A percentile compares a stretch with the other conserved stretches of the same genome.
These are phyloP conservation scores for Melanotaenia maccullochi DNA, from an alignment of 2,797 vertebrate genomes.

Conservation along the genomic window DNA sequence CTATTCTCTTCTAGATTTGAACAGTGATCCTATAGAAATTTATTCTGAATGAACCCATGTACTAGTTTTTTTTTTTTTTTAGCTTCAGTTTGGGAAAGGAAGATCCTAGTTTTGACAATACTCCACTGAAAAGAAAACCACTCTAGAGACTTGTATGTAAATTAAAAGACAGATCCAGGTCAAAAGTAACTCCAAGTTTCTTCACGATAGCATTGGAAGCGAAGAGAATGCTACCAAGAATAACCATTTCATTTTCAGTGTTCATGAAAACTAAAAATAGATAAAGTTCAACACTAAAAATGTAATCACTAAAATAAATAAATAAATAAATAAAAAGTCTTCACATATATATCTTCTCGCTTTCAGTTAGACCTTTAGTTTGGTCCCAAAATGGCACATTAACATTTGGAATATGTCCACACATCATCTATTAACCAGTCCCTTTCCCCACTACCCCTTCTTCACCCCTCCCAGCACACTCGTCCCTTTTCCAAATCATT, in stretches of 20 bases:
- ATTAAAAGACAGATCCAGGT: background rate
- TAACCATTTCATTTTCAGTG: background rate
- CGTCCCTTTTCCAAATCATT: slow-evolving; percentile 63
- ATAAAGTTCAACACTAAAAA: background rate
- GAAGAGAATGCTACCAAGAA: background rate
- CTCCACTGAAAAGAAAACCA: too few species aligned
- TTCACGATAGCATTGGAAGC: background rate
- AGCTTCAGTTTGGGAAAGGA: background rate
- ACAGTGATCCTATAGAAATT: too few species aligned
- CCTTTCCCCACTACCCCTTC: background rate
- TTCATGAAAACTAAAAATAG: background rate
- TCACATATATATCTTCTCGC: background rate
- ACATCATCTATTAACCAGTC: slow-evolving; percentile 53
- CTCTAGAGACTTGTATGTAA: too few species aligned
- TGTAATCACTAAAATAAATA: too few species aligned
- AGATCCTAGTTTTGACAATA: too few species aligned
- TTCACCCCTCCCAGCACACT: slow-evolving; percentile 15
- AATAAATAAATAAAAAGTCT: background rate
- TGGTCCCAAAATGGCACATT: slow-evolving; percentile 70
- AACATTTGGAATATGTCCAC: slow-evolving; percentile 72
- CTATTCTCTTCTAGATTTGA: too few species aligned
- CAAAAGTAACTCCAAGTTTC: background rate
- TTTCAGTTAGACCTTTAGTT: slow-evolving; percentile 39
- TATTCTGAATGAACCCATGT: too few species aligned
- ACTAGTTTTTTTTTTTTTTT: too few species aligned